Percentiles rank a stretch among this genome's conserved stretches.
Evolutionary conservation across 2,113 vertebrate species (phyloP).

Genomic region (Chamaetylas fuelleborni): DNA sequence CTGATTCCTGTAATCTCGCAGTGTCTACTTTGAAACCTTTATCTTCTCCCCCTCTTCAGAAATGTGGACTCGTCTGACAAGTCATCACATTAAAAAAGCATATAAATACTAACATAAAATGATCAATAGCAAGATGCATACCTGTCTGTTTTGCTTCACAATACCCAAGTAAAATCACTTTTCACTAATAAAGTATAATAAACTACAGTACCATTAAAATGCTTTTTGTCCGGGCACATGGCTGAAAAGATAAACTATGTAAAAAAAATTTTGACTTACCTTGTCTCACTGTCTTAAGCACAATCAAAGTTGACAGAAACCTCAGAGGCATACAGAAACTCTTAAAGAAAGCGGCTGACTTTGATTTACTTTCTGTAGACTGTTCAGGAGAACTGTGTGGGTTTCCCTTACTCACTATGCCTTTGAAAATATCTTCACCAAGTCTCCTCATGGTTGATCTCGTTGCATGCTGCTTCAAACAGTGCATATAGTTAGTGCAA

Average conservation of each 20-base stretch:
- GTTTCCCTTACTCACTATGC: conserved; percentile 50
- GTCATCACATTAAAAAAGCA: background rate
- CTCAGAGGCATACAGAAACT: conserved; percentile 79
- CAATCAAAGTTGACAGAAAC: conserved; percentile 83
- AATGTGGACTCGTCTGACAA: background rate
- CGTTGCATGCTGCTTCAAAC: conserved; percentile 69
- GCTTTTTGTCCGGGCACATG: background rate
- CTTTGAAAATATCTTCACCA: conserved; percentile 83
- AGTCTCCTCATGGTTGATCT: conserved; percentile 83
- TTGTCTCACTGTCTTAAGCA: conserved; percentile 86
- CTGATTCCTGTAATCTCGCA: background rate
- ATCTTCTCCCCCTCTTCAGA: background rate
- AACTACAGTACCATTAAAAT: background rate
- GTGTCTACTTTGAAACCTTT: background rate
- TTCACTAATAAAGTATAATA: background rate
- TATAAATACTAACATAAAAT: background rate
- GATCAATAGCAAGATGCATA: background rate
- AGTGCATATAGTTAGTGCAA: background rate
- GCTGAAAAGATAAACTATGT: background rate
- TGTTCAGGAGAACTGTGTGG: conserved; percentile 29
- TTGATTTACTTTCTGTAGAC: conserved; percentile 53
- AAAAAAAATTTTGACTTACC: conserved; percentile 67
- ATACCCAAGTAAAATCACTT: background rate
- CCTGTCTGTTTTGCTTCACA: background rate
- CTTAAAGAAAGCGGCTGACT: conserved; percentile 75